Conservation (phyloP, 2,797 vertebrate species). For the Crypturellus tataupa region DNA sequence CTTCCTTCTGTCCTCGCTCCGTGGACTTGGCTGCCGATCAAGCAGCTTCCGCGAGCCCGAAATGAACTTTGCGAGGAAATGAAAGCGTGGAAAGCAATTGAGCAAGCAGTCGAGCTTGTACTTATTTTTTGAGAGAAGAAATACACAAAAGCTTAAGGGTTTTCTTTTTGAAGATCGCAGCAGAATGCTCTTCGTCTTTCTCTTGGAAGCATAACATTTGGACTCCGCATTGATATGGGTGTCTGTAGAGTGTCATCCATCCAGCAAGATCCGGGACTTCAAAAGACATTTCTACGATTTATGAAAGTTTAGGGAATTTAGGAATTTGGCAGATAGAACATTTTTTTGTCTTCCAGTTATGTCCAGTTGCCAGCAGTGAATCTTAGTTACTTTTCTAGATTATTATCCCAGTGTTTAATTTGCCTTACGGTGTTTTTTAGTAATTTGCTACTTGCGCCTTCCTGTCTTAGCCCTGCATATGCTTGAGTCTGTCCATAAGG, state of each 20-base stretch:
- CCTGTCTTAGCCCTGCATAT: background rate
- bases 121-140: background rate
- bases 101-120: background rate
- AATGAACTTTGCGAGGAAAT: constrained; percentile 15
- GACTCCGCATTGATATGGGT: background rate
- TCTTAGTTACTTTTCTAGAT: background rate
- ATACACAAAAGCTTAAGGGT: background rate
- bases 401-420: background rate
- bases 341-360: background rate
- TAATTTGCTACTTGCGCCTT: background rate
- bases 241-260: background rate
- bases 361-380: background rate
- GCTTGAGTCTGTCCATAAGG: background rate
- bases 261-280: background rate
- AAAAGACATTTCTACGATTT: background rate
- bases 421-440: background rate
- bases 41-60: background rate
- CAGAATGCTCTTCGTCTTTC: background rate
- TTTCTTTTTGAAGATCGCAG: background rate
- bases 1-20: background rate
- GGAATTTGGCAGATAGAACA: background rate
- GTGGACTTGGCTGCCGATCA: background rate
- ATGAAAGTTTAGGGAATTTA: background rate
- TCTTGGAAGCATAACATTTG: background rate
- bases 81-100: background rate